These are phyloP conservation scores for Pseudoips prasinana DNA, from an alignment of 2,888 invertebrate genomes.

Conservation along the genomic window DNA sequence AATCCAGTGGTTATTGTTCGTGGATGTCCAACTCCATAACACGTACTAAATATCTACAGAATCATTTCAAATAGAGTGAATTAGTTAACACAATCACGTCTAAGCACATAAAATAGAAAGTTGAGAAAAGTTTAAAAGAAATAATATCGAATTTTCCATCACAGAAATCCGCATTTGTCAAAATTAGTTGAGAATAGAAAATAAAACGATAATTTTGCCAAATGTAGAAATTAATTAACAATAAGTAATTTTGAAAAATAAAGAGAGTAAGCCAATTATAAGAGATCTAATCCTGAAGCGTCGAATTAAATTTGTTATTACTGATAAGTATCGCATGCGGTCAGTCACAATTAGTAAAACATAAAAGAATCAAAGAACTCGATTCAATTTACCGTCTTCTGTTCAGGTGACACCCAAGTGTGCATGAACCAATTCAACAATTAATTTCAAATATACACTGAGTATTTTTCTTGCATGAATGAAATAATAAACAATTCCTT, in stretches of 20 bases:
- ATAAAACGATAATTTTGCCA: constrained; percentile 37
- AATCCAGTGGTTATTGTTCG: constrained; percentile 45
- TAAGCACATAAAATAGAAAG: constrained; percentile 61
- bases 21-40: constrained; percentile 48
- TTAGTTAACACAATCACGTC: constrained; percentile 76
- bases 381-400: constrained; percentile 78
- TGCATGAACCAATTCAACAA: constrained; percentile 71
- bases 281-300: constrained; percentile 64
- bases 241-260: constrained; percentile 63
- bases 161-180: constrained; percentile 38
- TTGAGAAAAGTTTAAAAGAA: constrained; percentile 26
- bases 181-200: constrained; percentile 30
- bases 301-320: constrained; percentile 57
- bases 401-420: constrained; percentile 73
- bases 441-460: constrained; percentile 44
- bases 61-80: constrained; percentile 57
- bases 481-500: not conserved
- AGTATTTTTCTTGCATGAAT: constrained; percentile 8
- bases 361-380: constrained; percentile 53
- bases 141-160: constrained; percentile 34
- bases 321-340: constrained; percentile 68
- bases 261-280: constrained; percentile 71
- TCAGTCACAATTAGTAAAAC: constrained; percentile 74
- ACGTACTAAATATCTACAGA: constrained; percentile 71
- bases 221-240: constrained; percentile 34